Evolutionary conservation across 2,888 invertebrate genomes (phyloP).

Genomic region (Adineta ricciae): DNA sequence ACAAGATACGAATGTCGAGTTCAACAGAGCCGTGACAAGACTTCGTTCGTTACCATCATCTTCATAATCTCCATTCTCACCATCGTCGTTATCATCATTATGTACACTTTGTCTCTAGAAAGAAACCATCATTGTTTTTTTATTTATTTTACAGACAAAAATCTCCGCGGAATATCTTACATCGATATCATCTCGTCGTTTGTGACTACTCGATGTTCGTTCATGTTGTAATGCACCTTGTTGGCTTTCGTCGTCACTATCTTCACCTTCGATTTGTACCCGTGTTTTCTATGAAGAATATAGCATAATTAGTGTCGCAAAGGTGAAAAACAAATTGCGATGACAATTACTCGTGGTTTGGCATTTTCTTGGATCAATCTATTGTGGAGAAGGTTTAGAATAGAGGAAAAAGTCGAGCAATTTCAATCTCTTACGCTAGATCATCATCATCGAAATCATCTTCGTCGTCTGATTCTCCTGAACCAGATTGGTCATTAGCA

Average conservation of each 20-base stretch:
- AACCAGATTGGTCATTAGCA: background rate
- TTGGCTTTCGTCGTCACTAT: background rate
- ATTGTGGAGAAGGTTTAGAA: background rate
- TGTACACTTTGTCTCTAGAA: background rate
- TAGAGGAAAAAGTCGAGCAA: no score
- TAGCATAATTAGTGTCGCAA: background rate
- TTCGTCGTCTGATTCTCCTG: constrained; percentile 5
- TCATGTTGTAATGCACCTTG: background rate
- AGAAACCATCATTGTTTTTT: background rate
- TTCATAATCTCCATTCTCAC: background rate
- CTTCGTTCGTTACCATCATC: background rate
- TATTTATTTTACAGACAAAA: no score
- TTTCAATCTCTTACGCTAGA: background rate
- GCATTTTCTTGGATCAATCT: background rate
- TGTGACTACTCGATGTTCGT: background rate
- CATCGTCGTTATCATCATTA: background rate
- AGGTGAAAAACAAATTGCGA: background rate
- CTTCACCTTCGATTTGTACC: background rate
- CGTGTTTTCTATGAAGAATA: background rate
- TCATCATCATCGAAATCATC: constrained; percentile 12
- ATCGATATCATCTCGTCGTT: background rate
- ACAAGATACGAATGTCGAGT: background rate
- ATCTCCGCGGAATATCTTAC: no score
- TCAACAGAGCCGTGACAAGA: no score
- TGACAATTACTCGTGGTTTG: background rate